Base-by-base conservation (phyloP, 2,797 vertebrate species). In the Arvicola amphibius region DNA sequence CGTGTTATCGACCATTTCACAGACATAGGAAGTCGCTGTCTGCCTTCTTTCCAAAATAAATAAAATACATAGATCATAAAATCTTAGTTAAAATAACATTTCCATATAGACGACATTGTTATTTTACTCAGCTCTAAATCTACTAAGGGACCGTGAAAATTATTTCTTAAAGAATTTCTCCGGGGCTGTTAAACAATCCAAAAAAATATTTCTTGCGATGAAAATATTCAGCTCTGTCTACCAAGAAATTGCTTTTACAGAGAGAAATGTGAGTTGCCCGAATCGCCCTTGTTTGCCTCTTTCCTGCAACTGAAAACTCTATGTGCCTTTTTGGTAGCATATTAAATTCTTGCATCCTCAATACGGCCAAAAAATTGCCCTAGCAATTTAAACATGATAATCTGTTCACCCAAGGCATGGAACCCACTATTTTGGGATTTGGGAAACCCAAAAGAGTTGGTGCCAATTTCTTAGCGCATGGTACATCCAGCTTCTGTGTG, bases 1-100 rank as follows among this genome's bases (percentile, higher is more conserved):
- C 43, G 7, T 7, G n/a, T 73, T 56, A 87, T 25, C 32, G 11
- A 34, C 40, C 61, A 88, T 53, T 93, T 90, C 63, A 51, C 46
- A 40, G 40, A 81, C 32, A 53, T 21, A 48, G 65, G 53, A 40
- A 23, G 29, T 84, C n/a, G 2, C 21, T 29, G 43, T 6, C 6
- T 71, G 23, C 32, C 93, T 92, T 78, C 73, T 88, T 95, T 78
- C 65, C n/a, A 81, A 67, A 83, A 93, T 93, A 90, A 91, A 91
- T 48, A 92, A 88, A 94, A 94, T 61, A 43, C 46, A 27, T 19
- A 40, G 25, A 90, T 95, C 80, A 48, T 40, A 73, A 4, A 37
- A 14, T 94, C 48, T 88, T 65, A 65, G 17, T 88, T 93, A 88
- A 93, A 80, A 81, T 86, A 78, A 87, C 37, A 59, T 48, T 59